A percentile compares a stretch with the other conserved stretches of the same genome.
phyloP scores from a whole-genome alignment of 2,113 vertebrate genomes.

The Erythrolamprus reginae region DNA sequence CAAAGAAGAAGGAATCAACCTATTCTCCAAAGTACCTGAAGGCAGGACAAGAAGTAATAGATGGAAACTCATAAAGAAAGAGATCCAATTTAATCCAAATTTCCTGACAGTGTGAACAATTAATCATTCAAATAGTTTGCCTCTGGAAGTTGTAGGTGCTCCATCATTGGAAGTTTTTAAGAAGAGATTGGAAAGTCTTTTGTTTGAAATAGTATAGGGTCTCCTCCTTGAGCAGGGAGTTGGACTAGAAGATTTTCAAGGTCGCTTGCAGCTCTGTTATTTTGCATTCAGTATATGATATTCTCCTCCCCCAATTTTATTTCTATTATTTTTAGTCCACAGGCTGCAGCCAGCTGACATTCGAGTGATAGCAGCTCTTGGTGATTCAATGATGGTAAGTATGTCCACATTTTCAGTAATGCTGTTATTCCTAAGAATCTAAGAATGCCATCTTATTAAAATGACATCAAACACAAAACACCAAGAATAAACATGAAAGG shows the following conservation, averaged over 20 bases:
- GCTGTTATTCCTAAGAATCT: background rate
- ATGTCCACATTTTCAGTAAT: background rate
- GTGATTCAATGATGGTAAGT: conserved; percentile 89
- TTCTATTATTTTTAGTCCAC: conserved; percentile 70
- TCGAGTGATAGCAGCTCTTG: conserved; percentile 81
- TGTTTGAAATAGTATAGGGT: background rate
- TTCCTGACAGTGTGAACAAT: background rate
- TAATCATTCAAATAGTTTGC: background rate
- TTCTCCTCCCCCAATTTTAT: background rate
- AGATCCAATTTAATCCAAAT: background rate
- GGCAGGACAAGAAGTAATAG: background rate
- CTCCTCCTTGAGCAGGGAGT: background rate
- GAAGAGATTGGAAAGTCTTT: background rate
- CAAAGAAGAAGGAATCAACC: background rate
- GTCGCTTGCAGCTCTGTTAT: background rate
- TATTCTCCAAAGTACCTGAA: background rate
- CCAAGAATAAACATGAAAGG: no score
- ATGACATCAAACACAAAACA: conserved; percentile 4
- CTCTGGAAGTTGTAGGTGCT: background rate
- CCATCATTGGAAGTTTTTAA: background rate
- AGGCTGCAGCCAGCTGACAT: conserved; percentile 81
- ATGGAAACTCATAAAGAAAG: background rate
- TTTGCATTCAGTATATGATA: background rate
- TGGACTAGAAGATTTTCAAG: background rate
- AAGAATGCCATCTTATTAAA: background rate